Base-by-base conservation (phyloP, 2,797 vertebrate species). In the Ctenochaetus hawaiiensis region DNA sequence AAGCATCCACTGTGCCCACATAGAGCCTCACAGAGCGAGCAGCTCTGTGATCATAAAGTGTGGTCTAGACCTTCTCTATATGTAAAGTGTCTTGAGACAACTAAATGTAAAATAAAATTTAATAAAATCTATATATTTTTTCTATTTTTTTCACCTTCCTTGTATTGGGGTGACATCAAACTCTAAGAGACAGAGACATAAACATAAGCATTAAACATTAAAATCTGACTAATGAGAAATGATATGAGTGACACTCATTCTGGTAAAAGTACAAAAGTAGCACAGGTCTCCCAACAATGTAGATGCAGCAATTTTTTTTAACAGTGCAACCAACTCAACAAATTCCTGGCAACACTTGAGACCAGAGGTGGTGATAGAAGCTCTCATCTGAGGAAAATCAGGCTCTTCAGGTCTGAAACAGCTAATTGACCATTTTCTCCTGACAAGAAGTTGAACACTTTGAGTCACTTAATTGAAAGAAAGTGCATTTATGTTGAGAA, bases 341-440 rank as follows among this genome's bases (percentile, higher is more conserved):
- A 37, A 61, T 64, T 74, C 5, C 48, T 26, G 3, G 57, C 26
- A 48, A 45, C 60, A 12, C 26, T 43, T 0, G 12, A 47, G 20
- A 22, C 30, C 30, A 34, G 3, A 34, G 30, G 30, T 34, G 6
- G 6, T 6, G 6, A 34, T 45, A 64, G 16, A 4, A 34, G 20
- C 22, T n/a, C 47, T 48, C 56, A 68, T 1, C 14, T 66, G n/a
- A 11, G 11, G 39, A 64, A 53, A 51, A 77, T 70, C n/a, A n/a
- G 39, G n/a, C 43, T 57, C n/a, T 57, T 41, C 8, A 16, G 8
- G 11, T 63, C 60, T 47, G 63, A 1, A 43, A 43, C 26, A 83
- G 14, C 9, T 59, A 12, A 78, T 37, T 66, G 16, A 65, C 30
- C 23, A 62, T 47, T 51, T 54, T 57, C 37, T 72, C 59, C 56